A percentile compares a stretch with the other conserved stretches of the same genome.
Conservation (phyloP, 1,140 invertebrate genomes). For the Idris sp. region DNA sequence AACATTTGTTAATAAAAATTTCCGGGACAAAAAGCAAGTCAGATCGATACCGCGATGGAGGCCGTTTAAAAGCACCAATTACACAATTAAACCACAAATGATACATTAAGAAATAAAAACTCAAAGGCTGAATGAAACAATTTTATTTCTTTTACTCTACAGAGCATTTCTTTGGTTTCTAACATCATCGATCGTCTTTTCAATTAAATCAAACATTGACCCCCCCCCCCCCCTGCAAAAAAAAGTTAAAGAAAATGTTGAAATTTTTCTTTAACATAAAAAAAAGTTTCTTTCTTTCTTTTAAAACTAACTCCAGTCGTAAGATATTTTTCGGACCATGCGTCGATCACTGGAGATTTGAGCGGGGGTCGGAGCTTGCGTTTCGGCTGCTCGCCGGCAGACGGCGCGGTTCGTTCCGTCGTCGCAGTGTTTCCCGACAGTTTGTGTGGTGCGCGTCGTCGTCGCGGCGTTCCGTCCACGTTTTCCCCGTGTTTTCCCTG, state of each 20-base stretch:
- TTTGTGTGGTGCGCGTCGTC: constrained; percentile 58
- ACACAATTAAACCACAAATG: too few relatives aligned
- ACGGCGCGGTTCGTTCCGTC: constrained; percentile 67
- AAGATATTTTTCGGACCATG: constrained; percentile 27
- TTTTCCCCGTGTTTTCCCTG: constrained; percentile 21
- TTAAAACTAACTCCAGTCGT: too few relatives aligned
- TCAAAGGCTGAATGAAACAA: too few relatives aligned
- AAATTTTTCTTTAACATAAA: too few relatives aligned
- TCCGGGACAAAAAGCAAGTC: constrained; percentile 8
- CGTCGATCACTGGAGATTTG: constrained; percentile 47
- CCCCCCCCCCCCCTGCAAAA: too few relatives aligned
- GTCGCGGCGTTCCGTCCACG: constrained; percentile 69
- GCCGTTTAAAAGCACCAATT: constrained; percentile 11
- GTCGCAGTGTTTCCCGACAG: constrained; percentile 71
- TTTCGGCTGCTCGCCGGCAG: constrained; percentile 61
- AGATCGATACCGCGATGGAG: constrained; percentile 1
- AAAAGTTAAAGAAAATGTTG: too few relatives aligned
- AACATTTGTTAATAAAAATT: constrained; percentile 32
- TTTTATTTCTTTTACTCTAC: too few relatives aligned
- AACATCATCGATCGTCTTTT: too few relatives aligned
- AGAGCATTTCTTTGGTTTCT: too few relatives aligned
- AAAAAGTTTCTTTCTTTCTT: too few relatives aligned
- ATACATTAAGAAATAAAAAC: too few relatives aligned
- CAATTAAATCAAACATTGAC: too few relatives aligned
- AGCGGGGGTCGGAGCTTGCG: constrained; percentile 33